Base-by-base conservation (phyloP, 2,888 invertebrate species). In the Clusia tigrina region DNA sequence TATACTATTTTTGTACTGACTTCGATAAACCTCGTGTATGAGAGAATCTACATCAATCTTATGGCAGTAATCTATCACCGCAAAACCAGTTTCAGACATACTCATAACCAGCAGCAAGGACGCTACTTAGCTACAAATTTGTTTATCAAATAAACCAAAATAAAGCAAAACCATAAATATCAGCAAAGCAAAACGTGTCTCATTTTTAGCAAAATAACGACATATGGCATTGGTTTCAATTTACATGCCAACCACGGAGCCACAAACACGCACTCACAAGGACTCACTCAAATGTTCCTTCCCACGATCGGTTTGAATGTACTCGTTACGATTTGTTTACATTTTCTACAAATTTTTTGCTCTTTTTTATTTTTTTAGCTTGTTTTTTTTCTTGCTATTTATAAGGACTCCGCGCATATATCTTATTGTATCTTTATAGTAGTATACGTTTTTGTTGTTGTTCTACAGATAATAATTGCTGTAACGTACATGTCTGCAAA, bases 151-250 rank as follows among this genome's bases (percentile, higher is more conserved):
- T 17, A n/a, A 57, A 12, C n/a, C n/a, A 37, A 18, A 55, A 38
- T 54, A 38, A 46, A 57, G 18, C 17, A 25, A 58, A 58, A 48
- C 58, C 58, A 58, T 58, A 58, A 17, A 51, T 25, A 57, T 25
- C 25, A 25, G 12, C 12, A 32, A 32, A 32, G 12, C 32, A 32
- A 12, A 6, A 12, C 32, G n/a, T n/a, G n/a, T 20, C 12, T 23
- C 54, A 54, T 32, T 12, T 9, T 22, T 26, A 54, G 18, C 3
- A 54, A 17, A 69, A 67, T 60, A 65, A 64, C 60, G 69, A 63
- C 71, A 71, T 71, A 69, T 71, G 71, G 65, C 52, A 26, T 55
- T 54, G 61, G 65, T 69, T 67, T 71, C 68, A 64, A 61, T 68
- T 71, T 69, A 67, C 71, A 67, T n/a, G 24, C 52, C 22, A 26